Evolutionary conservation across 2,113 vertebrate species (phyloP), one percentile per base, ranked within the genome.

Genomic region (Rattus rattus): DNA sequence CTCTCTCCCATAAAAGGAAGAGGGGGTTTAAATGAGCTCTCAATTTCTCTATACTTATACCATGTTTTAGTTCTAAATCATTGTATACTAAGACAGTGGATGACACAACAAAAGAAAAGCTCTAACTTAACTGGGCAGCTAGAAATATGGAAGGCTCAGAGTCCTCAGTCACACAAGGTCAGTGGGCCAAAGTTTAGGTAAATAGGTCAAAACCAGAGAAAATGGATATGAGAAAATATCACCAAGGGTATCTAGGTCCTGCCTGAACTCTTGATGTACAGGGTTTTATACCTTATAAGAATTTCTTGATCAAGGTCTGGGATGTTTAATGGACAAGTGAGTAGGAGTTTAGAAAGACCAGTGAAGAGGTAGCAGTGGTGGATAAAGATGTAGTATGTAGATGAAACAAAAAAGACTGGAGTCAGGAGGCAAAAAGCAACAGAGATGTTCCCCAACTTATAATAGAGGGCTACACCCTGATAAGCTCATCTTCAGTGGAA

Each of bases 41-140:
- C 84, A 72, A 52, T 79, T 81, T 61, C 54, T 39, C 70, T 47
- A 47, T 36, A 67, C 52, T 36, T 17, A 26, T 26, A 85, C 2
- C 4, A 28, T 47, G 47, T 59, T 69, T 67, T 88, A 33, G 70
- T 94, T 94, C 84, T 95, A 90, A 86, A 59, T 85, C 54, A 30
- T 59, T 22, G 33, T 13, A 7, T 28, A 24, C 13, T 81, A 72
- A 36, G 30, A 24, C 30, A 84, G 33, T 14, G 72, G 13, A 54
- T 19, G 36, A 69, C 61, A 87, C 5, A 36, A 89, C 54, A 92
- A 75, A 91, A 39, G 7, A 43, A 86, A 83, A 20, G 75, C 59
- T 16, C 26, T 52, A 43, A 24, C 73, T 73, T 88, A n/a, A 49
- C 19, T 8, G 77, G 36, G 49, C 67, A 92, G 49, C 69, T 1